phyloP scores from a whole-genome alignment of 2,888 invertebrate species.

The Cotesia congregata region DNA sequence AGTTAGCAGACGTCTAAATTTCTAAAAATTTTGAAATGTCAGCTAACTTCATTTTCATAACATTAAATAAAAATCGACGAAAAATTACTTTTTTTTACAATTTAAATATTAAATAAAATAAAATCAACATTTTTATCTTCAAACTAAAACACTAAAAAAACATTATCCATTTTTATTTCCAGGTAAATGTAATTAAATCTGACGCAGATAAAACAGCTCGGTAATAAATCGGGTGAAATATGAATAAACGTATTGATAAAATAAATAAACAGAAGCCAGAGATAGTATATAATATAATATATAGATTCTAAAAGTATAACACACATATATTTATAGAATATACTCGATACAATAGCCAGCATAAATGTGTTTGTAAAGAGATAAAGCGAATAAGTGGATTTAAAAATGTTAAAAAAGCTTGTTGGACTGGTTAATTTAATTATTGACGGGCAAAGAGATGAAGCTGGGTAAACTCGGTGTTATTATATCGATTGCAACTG shows the following conservation, averaged over 20 bases:
- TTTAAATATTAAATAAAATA: too few species aligned
- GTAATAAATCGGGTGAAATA: background rate
- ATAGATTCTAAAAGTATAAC: too few species aligned
- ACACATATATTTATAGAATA: too few species aligned
- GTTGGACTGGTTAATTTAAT: conserved; percentile 1
- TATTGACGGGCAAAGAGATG: background rate
- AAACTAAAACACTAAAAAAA: too few species aligned
- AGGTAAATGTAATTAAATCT: background rate
- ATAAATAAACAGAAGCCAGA: background rate
- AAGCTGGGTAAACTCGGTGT: background rate
- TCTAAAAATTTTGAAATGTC: too few species aligned
- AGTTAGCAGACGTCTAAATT: too few species aligned
- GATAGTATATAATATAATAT: background rate
- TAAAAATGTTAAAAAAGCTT: background rate
- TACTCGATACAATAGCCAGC: background rate
- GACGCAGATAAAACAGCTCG: background rate
- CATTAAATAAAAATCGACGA: too few species aligned
- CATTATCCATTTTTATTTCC: too few species aligned
- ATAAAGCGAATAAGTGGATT: conserved; percentile 1
- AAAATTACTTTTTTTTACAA: too few species aligned
- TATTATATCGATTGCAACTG: background rate
- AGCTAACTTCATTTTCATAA: too few species aligned
- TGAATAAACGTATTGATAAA: background rate
- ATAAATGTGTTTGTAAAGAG: background rate
- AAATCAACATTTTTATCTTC: too few species aligned